A percentile compares a stretch with the other conserved stretches of the same genome.
These are phyloP conservation scores for Galeopsomyia nigrocyanea DNA, from an alignment of 2,888 invertebrate genomes.

Conservation along the genomic window DNA sequence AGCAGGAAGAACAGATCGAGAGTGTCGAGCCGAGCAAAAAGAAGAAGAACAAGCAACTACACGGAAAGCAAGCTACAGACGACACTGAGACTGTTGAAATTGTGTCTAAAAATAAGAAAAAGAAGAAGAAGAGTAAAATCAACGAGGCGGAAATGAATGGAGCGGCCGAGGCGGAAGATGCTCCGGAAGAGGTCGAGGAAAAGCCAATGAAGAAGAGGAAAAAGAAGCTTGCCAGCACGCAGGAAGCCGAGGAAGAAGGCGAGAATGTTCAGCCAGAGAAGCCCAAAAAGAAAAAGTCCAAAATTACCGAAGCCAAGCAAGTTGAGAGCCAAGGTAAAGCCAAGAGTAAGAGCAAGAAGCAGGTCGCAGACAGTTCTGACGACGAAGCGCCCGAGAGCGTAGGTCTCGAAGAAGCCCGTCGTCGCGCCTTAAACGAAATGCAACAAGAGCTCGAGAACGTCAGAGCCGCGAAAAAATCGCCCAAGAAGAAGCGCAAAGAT, in stretches of 20 bases:
- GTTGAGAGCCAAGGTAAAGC: constrained; percentile 3
- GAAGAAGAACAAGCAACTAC: constrained; percentile 8
- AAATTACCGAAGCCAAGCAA: background rate
- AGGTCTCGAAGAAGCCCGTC: constrained; percentile 41
- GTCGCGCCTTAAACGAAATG: constrained; percentile 27
- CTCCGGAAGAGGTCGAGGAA: background rate
- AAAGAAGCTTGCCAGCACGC: background rate
- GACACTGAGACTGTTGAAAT: background rate
- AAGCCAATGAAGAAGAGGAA: constrained; percentile 32
- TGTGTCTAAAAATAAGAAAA: constrained; percentile 19
- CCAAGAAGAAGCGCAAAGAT: constrained; percentile 42
- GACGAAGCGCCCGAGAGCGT: constrained; percentile 42
- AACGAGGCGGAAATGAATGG: background rate
- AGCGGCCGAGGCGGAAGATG: background rate
- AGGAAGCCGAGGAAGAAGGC: background rate
- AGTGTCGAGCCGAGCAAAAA: constrained; percentile 29
- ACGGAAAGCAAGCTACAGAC: background rate
- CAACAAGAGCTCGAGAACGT: constrained; percentile 31
- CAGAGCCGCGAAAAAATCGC: constrained; percentile 35
- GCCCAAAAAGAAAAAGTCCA: constrained; percentile 18
- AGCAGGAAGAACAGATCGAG: constrained; percentile 22
- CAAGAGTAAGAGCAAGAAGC: constrained; percentile 26
- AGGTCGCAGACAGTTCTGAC: constrained; percentile 2
- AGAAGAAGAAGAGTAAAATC: constrained; percentile 26
- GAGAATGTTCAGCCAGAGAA: background rate